Evolutionary conservation across 1,140 invertebrate species (phyloP), one percentile per base, ranked within the genome.

Genomic region (Aplysia californica): DNA sequence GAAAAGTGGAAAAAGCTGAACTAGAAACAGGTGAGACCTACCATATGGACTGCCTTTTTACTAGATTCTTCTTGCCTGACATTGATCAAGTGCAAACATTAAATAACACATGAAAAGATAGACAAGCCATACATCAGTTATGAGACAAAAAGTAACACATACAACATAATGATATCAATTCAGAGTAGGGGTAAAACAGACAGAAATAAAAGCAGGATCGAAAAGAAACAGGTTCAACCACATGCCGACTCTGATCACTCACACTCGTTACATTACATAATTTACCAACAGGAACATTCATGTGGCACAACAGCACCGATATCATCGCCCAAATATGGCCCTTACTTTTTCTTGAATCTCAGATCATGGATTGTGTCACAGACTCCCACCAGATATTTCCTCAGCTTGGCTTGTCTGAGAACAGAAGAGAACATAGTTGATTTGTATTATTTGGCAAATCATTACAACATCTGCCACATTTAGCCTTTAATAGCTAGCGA

Each of bases 261-360:
- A 10, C 44, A 15, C 44, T 50, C 10, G 10, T 15, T 50, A 50
- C n/a, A n/a, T n/a, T n/a, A n/a, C n/a, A n/a, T n/a, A n/a, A n/a
- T n/a, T n/a, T n/a, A n/a, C n/a, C n/a, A n/a, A n/a, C n/a, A n/a
- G n/a, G n/a, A n/a, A n/a, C n/a, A n/a, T n/a, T n/a, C n/a, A n/a
- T n/a, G n/a, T n/a, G n/a, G n/a, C n/a, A n/a, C n/a, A n/a, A n/a
- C n/a, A n/a, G n/a, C n/a, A n/a, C n/a, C n/a, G n/a, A n/a, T n/a
- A n/a, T n/a, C n/a, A n/a, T n/a, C n/a, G n/a, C n/a, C n/a, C n/a
- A n/a, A n/a, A n/a, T n/a, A n/a, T n/a, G n/a, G n/a, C 20, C 36
- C 61, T 75, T 66, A 75, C 72, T 50, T 64, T 36, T 66, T 75
- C 23, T 66, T 66, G 35, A 75, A 75, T 26, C 33, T 65, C 21